These are phyloP conservation scores for Poecilia velifera DNA, from an alignment of 2,797 vertebrate genomes.

Conservation along the genomic window DNA sequence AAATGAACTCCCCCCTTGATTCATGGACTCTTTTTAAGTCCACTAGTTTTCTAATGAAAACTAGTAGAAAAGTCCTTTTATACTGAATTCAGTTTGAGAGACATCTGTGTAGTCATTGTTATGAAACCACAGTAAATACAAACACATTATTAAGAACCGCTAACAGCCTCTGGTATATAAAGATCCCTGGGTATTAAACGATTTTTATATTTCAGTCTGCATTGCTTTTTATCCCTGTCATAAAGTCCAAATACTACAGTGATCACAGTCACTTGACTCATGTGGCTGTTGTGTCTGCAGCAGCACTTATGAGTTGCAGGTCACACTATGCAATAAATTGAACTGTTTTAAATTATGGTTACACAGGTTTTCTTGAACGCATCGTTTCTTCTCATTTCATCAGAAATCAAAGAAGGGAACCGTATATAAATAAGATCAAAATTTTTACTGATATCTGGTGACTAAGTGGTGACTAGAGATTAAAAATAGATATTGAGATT, in stretches of 20 bases:
- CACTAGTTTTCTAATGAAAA: too few relatives aligned
- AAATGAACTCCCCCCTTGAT: constrained; percentile 56
- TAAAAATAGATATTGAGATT: constrained; percentile 44
- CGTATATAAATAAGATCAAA: neutral
- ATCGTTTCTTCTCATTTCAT: neutral
- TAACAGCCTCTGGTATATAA: neutral
- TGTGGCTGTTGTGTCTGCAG: neutral
- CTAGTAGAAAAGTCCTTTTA: neutral
- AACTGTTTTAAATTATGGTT: neutral
- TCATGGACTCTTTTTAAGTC: neutral
- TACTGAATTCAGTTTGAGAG: neutral
- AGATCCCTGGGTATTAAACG: neutral
- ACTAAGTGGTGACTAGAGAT: constrained; percentile 12
- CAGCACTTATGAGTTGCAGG: neutral
- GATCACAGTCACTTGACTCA: neutral
- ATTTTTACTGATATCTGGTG: neutral
- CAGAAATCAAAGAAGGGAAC: neutral
- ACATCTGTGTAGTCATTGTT: neutral
- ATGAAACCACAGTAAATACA: neutral
- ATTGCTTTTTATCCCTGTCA: neutral
- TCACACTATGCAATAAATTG: neutral
- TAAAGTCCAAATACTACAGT: neutral
- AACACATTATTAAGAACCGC: neutral
- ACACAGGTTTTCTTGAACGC: neutral
- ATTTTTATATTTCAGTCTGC: neutral